Evolutionary conservation across 2,113 vertebrate species (phyloP), one percentile per base, ranked within the genome.

Genomic region (Phoxinus phoxinus): DNA sequence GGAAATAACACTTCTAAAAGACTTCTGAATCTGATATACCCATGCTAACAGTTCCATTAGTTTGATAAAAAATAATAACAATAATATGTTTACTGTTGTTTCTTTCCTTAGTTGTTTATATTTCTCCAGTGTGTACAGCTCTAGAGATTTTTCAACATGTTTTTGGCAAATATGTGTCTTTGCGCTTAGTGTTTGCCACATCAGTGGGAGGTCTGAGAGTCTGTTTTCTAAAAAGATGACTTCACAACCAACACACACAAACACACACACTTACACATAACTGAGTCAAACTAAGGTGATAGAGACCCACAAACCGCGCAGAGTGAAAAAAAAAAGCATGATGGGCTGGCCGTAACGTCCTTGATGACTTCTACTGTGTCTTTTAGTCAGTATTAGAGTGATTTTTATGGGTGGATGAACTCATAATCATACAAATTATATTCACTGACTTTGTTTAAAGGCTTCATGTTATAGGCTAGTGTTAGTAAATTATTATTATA

Each of bases 201-300:
- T 84, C 82, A 74, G 71, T 59, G 56, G 82, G 82, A 12, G 37
- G 82, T 84, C 82, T 84, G 35, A 12, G 56, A 83, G 32, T 83
- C 65, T 83, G 81, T 83, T 58, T 83, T 12, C 51, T 41, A 72
- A 63, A 15, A 27, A 53, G 63, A 53, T 15, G 65, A 53, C 81
- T 56, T 72, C 65, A 53, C 65, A 37, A 83, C 2, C 19, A 67
- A 46, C 59, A 67, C 58, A 65, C 59, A 81, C 35, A 48, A 27
- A 72, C 35, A 72, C 71, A 72, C 69, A 46, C 37, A 4, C 15
- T 27, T 25, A 84, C 82, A 59, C 82, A 41, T 56, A 23, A 37
- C 15, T 6, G 35, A 44, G 23, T 58, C 37, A 58, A 84, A 84
- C 13, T 59, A 73, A 73, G 32, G 61, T 48, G 58, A 80, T 32